Conservation (phyloP, 1,140 invertebrate species). For the Neoseiulus cucumeris region DNA sequence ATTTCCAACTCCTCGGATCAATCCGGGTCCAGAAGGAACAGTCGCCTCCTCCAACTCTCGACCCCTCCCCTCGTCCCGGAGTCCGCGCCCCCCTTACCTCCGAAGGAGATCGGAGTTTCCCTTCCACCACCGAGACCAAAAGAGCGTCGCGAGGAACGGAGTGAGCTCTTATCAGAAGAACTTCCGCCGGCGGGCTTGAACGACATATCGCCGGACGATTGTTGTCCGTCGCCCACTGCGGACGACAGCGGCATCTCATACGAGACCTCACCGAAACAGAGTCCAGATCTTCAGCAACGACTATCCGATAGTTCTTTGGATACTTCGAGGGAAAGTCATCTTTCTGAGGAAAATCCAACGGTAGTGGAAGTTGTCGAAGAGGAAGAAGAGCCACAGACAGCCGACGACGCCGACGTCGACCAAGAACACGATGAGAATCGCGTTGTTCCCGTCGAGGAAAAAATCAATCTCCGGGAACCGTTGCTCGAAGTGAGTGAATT, state of each 20-base stretch:
- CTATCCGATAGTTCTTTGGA: not conserved
- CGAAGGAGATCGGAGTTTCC: not conserved
- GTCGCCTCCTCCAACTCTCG: not conserved
- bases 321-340: not conserved
- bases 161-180: not conserved
- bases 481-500: no score
- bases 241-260: conserved; percentile 7
- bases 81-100: not conserved
- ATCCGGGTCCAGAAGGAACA: not conserved
- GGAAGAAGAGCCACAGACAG: not conserved
- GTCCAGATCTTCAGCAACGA: conserved; percentile 1
- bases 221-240: not conserved
- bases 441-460: no score
- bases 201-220: not conserved
- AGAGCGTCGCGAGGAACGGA: not conserved
- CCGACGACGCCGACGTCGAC: not conserved
- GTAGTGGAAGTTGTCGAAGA: not conserved
- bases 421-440: not conserved
- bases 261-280: conserved; percentile 1
- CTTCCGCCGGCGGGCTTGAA: not conserved
- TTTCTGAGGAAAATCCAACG: not conserved
- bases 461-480: no score
- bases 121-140: not conserved
- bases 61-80: not conserved
- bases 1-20: not conserved